Evolutionary conservation across 2,113 vertebrate genomes (phyloP).

Genomic region (Helogale parvula): DNA sequence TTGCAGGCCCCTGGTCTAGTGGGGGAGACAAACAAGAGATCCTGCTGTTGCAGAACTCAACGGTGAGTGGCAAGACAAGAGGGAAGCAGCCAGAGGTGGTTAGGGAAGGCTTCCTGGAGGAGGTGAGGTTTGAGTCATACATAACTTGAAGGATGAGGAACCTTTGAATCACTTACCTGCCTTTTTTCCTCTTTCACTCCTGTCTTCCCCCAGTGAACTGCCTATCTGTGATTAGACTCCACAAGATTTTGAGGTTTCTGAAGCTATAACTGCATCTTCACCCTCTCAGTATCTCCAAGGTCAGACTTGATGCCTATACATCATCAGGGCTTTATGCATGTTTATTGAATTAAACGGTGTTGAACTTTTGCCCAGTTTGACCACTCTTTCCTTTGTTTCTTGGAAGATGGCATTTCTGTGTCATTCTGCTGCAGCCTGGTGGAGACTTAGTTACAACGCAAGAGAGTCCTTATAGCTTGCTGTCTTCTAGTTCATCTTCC

Average conservation of each 20-base stretch:
- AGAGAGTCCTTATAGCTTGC: background rate
- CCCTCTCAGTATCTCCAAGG: background rate
- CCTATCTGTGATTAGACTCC: background rate
- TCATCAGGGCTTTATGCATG: background rate
- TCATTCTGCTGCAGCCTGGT: background rate
- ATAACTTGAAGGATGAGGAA: background rate
- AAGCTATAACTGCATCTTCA: background rate
- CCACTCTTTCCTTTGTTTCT: background rate
- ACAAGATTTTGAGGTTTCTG: background rate
- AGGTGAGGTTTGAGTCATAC: background rate
- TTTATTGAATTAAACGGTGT: background rate
- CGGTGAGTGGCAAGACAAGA: background rate
- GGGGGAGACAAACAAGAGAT: background rate
- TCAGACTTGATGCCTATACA: background rate
- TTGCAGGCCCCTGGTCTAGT: background rate
- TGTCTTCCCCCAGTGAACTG: background rate
- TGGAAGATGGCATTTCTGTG: background rate
- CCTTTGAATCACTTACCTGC: background rate
- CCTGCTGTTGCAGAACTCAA: background rate
- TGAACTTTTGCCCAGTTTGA: background rate
- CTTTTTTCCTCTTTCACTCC: background rate
- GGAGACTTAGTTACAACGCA: background rate
- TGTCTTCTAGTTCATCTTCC: no score
- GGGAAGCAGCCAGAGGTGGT: accelerated
- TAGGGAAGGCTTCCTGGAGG: background rate